Base-by-base conservation (phyloP, 2,888 invertebrate genomes). In the Cataglyphis livida region DNA sequence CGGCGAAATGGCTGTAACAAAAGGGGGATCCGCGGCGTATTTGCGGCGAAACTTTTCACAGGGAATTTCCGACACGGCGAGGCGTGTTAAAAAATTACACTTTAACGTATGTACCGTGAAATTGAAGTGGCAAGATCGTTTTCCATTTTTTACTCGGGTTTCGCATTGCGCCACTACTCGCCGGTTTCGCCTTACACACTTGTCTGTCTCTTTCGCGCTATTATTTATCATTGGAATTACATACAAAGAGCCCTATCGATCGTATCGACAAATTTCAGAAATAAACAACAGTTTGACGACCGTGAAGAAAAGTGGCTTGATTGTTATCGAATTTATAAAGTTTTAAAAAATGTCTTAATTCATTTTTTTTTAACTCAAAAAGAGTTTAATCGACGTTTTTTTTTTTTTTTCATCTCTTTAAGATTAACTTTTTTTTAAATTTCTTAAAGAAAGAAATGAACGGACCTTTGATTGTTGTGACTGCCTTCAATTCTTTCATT, bases 41-140 rank as follows among this genome's bases (percentile, higher is more conserved):
- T 78, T 78, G 68, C 68, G 76, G 78, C 78, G 12, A 32, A 41
- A 35, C 71, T 79, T 79, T 78, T 71, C 21, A 71, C 71, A 59
- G 70, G 10, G 70, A 78, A 78, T 79, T 79, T 79, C 71, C 44
- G 32, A 35, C 57, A 44, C 78, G 71, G 35, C 38, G 28, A 68
- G 54, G 54, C 68, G 68, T 15, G 70, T 79, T 44, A 71, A 79
- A 79, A 79, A 79, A 79, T 79, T 79, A 79, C 71, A 35, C 78
- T 71, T 35, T 71, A 59, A 41, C 59, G 32, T 78, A 70, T 44
- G 44, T 71, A 44, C 70, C 78, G 78, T 71, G 71, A 71, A 71
- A 79, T 79, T 71, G 59, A 79, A 59, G 71, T 71, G 44, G 71
- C 44, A 48, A 70, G 57, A 15, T 70, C 41, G 57, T 79, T 79